Base-by-base conservation (phyloP, 2,797 vertebrate species). In the Halcyon leucocephala region DNA sequence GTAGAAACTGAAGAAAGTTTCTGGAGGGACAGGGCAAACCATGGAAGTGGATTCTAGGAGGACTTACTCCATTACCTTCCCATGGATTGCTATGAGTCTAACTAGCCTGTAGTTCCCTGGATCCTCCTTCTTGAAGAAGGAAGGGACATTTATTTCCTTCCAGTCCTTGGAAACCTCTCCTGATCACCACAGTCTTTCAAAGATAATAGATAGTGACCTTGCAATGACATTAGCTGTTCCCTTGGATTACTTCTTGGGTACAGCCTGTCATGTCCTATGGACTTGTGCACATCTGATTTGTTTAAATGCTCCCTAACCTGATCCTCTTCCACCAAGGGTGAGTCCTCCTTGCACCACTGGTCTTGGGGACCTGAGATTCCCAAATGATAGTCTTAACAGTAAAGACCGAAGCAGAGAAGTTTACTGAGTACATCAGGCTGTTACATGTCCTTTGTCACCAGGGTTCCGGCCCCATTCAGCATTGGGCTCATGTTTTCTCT, bases 201-300 rank as follows among this genome's bases (percentile, higher is more conserved):
- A 44, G 33, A 41, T 17, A 58, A 46, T 15, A 64, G 22, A 35
- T 10, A 57, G 67, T 11, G 29, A 39, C 67, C 39, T 7, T 25
- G 26, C 57, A 35, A 31, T 49, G 73, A 20, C 35, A 78, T 29
- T 16, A 1, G 9, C 25, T 4, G 14, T 29, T 76, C 17, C 20
- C 35, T 57, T 0, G 0, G 70, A 39, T 39, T 39, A 39, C 37
- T 39, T 25, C 4, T 22, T 14, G 22, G 37, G 24, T 55, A 18
- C 39, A 58, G 41, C 35, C 78, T 86, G 33, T n/a, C 54, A 61
- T 37, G 55, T 19, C 37, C 48, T 6, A 2, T 12, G 33, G 44
- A 12, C 37, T 2, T 33, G 31, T 19, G 31, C 26, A 17, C 0
- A 0, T 51, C 61, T 20, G 0, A 1, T 29, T 29, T 28, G 14